A percentile compares a stretch with the other conserved stretches of the same genome.
Evolutionary conservation across 2,113 vertebrate genomes (phyloP).

Genomic region (Pachypanchax playfairii): DNA sequence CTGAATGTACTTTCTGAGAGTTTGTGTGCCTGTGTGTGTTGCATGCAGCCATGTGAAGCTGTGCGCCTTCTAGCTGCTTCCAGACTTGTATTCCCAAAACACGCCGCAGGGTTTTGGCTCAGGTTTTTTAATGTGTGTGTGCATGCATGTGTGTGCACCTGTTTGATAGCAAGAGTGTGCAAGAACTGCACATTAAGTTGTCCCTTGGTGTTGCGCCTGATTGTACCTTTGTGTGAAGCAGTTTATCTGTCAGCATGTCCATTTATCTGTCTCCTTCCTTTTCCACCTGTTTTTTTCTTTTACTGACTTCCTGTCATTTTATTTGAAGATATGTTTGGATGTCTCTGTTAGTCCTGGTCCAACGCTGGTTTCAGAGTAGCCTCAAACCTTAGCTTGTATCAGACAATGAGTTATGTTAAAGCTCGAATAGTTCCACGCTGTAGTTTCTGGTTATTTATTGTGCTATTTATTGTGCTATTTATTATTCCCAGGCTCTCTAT

Average conservation of each 20-base stretch:
- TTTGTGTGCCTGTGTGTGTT: conserved; percentile 58
- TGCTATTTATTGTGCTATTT: not conserved
- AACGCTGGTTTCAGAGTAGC: no score
- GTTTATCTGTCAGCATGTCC: conserved; percentile 38
- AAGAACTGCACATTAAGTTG: conserved; percentile 31
- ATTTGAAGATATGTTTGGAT: conserved; percentile 27
- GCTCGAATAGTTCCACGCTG: not conserved
- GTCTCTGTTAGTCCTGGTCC: conserved; percentile 18
- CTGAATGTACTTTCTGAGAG: conserved; percentile 51
- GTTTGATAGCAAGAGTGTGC: conserved; percentile 34
- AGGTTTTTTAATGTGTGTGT: conserved; percentile 24
- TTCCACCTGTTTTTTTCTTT: conserved; percentile 34
- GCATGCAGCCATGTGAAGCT: conserved; percentile 69
- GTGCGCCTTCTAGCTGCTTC: conserved; percentile 56
- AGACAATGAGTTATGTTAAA: conserved; percentile 3
- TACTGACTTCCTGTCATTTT: conserved; percentile 38
- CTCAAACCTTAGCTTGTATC: conserved; percentile 1
- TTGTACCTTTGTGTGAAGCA: conserved; percentile 23
- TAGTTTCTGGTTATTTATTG: not conserved
- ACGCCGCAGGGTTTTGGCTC: conserved; percentile 58
- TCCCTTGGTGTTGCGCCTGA: conserved; percentile 22
- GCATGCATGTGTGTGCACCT: conserved; percentile 29
- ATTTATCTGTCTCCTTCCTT: conserved; percentile 34
- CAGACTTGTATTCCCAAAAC: conserved; percentile 67
- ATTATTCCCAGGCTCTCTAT: not conserved